Evolutionary conservation across 2,113 vertebrate species (phyloP).

Genomic region (Sialia sialis): DNA sequence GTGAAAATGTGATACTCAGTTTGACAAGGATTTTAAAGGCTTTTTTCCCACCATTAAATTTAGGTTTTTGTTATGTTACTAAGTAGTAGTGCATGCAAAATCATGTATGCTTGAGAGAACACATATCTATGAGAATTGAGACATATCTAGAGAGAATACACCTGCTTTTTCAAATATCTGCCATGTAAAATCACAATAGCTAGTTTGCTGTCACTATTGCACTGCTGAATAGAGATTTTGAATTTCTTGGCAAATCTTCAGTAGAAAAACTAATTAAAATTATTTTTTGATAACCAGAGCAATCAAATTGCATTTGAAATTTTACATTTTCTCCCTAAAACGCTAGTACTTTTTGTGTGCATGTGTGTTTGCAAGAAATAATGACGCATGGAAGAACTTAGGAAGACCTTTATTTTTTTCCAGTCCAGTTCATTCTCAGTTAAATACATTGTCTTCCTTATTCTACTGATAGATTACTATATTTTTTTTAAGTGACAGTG

Average conservation of each 20-base stretch:
- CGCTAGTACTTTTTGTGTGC: neutral
- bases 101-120: neutral
- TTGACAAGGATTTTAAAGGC: neutral
- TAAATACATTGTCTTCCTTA: conserved; percentile 9
- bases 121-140: neutral
- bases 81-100: neutral
- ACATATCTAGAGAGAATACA: neutral
- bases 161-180: neutral
- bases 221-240: neutral
- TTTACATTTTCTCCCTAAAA: conserved; percentile 15
- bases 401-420: neutral
- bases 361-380: conserved; percentile 47
- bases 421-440: neutral
- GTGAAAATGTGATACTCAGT: neutral
- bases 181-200: neutral
- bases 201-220: neutral
- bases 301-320: conserved; percentile 58
- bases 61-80: neutral
- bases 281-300: conserved; percentile 44
- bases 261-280: conserved; percentile 37
- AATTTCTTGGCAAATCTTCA: conserved; percentile 22
- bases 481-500: neutral
- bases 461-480: neutral
- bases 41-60: neutral
- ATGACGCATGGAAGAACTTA: neutral